Evolutionary conservation across 2,888 invertebrate species (phyloP).

Genomic region (Suillia variegata): DNA sequence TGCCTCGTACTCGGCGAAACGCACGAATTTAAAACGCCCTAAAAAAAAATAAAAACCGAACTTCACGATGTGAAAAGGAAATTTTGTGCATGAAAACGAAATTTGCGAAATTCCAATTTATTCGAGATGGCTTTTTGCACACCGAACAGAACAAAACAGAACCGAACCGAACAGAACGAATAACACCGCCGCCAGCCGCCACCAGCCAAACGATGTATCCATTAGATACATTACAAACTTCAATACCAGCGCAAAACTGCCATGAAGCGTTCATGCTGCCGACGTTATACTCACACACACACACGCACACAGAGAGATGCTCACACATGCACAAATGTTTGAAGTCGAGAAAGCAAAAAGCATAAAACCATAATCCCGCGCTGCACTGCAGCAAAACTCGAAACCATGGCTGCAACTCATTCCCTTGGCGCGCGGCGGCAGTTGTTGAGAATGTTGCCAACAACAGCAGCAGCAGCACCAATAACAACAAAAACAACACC

Average conservation of each 20-base stretch:
- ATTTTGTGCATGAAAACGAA: constrained; percentile 52
- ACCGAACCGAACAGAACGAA: background rate
- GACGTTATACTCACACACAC: background rate
- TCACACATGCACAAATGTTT: background rate
- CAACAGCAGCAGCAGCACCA: background rate
- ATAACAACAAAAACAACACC: background rate
- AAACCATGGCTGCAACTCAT: constrained; percentile 21
- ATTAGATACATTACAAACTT: constrained; percentile 29
- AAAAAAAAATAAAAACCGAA: too few species aligned
- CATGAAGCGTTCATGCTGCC: background rate
- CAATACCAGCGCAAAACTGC: constrained; percentile 24
- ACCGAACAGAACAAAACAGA: background rate
- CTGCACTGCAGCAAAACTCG: constrained; percentile 12
- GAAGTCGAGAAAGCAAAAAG: constrained; percentile 22
- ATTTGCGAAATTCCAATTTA: constrained; percentile 41
- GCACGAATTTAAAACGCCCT: background rate
- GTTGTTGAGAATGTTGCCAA: background rate
- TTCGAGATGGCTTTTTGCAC: background rate
- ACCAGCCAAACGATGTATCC: background rate
- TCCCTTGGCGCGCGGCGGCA: too few species aligned
- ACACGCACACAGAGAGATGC: background rate
- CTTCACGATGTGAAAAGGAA: constrained; percentile 38
- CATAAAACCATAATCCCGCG: constrained; percentile 26
- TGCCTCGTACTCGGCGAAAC: constrained; percentile 20
- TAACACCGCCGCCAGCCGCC: background rate